phyloP scores from a whole-genome alignment of 2,888 invertebrate species.

The Thalpophila matura region DNA sequence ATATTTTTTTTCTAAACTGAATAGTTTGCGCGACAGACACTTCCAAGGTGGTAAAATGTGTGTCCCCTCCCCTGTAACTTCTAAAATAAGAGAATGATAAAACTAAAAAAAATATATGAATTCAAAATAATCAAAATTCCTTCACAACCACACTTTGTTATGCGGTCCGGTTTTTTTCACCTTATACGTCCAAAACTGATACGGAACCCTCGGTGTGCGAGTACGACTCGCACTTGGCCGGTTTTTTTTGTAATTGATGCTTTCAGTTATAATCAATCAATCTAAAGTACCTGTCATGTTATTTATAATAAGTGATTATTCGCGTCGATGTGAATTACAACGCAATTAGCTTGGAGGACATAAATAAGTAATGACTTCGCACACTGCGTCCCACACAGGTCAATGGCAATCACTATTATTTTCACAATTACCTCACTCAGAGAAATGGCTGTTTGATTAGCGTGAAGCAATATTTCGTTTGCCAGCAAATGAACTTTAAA shows the following conservation, averaged over 20 bases:
- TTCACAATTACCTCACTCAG: constrained; percentile 69
- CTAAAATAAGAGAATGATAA: too few species aligned
- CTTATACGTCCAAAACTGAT: too few species aligned
- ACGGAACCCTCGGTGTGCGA: too few species aligned
- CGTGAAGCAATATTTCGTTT: constrained; percentile 68
- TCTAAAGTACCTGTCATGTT: constrained; percentile 17
- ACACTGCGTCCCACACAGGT: constrained; percentile 59
- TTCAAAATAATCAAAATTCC: too few species aligned
- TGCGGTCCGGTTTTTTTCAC: too few species aligned
- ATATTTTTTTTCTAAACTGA: too few species aligned
- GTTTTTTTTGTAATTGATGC: constrained; percentile 20
- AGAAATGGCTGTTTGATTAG: constrained; percentile 72
- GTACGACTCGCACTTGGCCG: too few species aligned
- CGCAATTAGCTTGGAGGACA: constrained; percentile 71
- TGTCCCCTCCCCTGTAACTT: too few species aligned
- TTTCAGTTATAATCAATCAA: constrained; percentile 31
- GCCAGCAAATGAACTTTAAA: constrained; percentile 52
- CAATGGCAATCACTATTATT: constrained; percentile 69
- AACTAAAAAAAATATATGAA: too few species aligned
- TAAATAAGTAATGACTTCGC: constrained; percentile 70
- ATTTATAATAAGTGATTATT: constrained; percentile 49
- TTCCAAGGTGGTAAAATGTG: too few species aligned
- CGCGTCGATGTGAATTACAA: constrained; percentile 65
- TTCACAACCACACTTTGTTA: too few species aligned
- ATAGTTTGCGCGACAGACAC: too few species aligned